Conservation (phyloP, 35 echinoderm and acorn worm species). For the Stichopus chloronotus region DNA sequence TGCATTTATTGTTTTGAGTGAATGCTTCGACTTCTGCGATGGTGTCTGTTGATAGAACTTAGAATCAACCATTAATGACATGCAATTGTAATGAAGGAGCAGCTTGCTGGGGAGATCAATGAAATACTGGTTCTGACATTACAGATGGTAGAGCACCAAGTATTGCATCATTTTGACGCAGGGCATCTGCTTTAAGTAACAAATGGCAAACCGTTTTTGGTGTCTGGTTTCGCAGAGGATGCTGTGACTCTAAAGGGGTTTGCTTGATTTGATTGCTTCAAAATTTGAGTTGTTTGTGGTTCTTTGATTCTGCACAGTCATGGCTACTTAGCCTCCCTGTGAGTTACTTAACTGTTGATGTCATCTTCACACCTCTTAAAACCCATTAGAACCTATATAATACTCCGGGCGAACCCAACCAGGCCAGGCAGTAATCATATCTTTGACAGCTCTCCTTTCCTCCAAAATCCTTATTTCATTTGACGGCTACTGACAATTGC, state of each 20-base stretch:
- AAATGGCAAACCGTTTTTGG: too few relatives aligned
- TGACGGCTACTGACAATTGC: constrained; percentile 55
- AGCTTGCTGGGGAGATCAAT: too few relatives aligned
- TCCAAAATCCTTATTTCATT: constrained; percentile 16
- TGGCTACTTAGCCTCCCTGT: constrained; percentile 61
- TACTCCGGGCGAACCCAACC: constrained; percentile 23
- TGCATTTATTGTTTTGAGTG: too few relatives aligned
- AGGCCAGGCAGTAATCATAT: constrained; percentile 45
- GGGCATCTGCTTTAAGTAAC: too few relatives aligned
- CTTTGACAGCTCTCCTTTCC: constrained; percentile 39
- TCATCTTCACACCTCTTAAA: constrained; percentile 47
- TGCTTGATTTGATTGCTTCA: background rate
- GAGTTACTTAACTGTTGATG: constrained; percentile 15
- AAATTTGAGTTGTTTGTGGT: background rate
- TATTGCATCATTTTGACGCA: too few relatives aligned
- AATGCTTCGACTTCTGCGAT: too few relatives aligned
- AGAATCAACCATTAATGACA: too few relatives aligned
- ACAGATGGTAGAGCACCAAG: too few relatives aligned
- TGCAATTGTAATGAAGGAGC: too few relatives aligned
- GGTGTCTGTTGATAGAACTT: too few relatives aligned
- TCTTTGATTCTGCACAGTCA: background rate
- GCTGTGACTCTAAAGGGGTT: background rate
- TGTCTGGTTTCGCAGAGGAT: background rate
- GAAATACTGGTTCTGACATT: too few relatives aligned
- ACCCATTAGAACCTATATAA: constrained; percentile 37